These are phyloP conservation scores for Phrynocephalus versicolor DNA, from an alignment of 2,113 vertebrate genomes.

Conservation along the genomic window DNA sequence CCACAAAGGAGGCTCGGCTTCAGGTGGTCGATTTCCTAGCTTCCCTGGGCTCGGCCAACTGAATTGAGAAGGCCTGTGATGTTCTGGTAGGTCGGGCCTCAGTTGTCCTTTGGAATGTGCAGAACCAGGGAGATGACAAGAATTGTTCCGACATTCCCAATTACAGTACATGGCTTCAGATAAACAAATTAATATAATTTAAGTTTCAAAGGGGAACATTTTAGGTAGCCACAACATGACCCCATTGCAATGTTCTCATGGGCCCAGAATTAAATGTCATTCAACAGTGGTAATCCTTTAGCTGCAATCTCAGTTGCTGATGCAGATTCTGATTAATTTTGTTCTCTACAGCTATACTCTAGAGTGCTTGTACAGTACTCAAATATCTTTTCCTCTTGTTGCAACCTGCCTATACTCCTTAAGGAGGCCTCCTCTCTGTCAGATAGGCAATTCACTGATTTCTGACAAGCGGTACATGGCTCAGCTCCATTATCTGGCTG, in stretches of 20 bases:
- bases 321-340: not conserved
- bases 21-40: no score
- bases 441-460: not conserved
- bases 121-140: no score
- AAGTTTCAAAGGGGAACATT: not conserved
- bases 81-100: no score
- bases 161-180: not conserved
- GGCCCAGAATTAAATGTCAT: not conserved
- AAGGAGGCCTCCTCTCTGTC: not conserved
- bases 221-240: not conserved
- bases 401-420: slow-evolving; percentile 1
- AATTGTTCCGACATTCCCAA: not conserved
- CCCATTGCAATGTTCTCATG: not conserved
- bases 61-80: no score
- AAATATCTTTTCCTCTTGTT: not conserved
- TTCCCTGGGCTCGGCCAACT: no score
- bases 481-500: not conserved
- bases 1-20: no score
- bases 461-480: slow-evolving; percentile 1
- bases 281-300: not conserved
- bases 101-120: no score
- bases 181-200: not conserved
- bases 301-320: not conserved
- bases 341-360: not conserved
- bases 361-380: not conserved